phyloP scores from a whole-genome alignment of 2,888 invertebrate genomes.

The Disparrhopalites patrizii region DNA sequence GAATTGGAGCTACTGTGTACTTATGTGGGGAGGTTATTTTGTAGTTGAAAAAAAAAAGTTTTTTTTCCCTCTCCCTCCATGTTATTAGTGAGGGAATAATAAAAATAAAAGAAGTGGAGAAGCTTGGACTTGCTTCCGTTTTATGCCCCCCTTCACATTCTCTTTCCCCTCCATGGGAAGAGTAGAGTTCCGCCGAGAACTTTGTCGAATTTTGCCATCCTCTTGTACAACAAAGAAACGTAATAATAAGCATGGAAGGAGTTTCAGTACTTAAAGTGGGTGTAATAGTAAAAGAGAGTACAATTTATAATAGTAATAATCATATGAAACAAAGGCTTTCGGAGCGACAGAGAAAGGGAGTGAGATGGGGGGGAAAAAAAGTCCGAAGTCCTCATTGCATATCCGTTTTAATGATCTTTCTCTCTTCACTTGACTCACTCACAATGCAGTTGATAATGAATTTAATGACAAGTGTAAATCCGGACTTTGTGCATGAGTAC shows the following conservation, averaged over 20 bases:
- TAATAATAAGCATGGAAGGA: too few species aligned
- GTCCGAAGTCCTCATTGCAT: conserved; percentile 20
- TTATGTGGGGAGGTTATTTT: too few species aligned
- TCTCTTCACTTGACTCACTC: conserved; percentile 27
- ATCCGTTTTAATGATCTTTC: conserved; percentile 33
- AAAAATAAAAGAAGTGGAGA: background rate
- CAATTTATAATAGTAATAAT: too few species aligned
- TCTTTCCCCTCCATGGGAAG: background rate
- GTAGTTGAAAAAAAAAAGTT: background rate
- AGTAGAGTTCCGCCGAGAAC: too few species aligned
- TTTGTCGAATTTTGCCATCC: too few species aligned
- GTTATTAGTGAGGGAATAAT: too few species aligned
- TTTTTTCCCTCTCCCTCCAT: too few species aligned
- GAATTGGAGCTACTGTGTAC: too few species aligned
- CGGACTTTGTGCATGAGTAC: too few species aligned
- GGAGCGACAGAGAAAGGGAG: background rate
- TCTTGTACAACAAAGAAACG: too few species aligned
- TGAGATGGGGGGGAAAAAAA: conserved; percentile 8
- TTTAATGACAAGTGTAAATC: conserved; percentile 35
- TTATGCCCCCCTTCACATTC: background rate
- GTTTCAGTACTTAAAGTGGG: too few species aligned
- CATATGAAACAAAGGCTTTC: background rate
- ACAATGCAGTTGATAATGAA: conserved; percentile 36
- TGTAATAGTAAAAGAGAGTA: too few species aligned
- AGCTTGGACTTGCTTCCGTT: background rate